Base-by-base conservation (phyloP, 2,888 invertebrate genomes). In the Lepidocyrtoides sp. region DNA sequence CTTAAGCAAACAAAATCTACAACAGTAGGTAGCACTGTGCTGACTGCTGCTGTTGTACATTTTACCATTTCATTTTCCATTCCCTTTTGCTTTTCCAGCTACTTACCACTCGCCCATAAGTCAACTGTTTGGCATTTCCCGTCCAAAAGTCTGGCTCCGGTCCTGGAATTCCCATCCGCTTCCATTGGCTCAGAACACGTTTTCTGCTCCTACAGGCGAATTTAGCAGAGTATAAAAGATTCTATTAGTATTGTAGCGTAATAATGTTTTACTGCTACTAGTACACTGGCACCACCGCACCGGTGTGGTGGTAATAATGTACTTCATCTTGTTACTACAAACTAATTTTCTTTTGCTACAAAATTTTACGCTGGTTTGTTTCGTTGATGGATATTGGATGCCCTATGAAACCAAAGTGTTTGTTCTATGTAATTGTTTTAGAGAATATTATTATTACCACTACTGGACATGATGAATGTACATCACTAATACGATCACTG, bases 141-240 rank as follows among this genome's bases (percentile, higher is more conserved):
- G 92, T 92, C 93, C 93, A 93, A 85, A 94, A 94, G 91, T 94
- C 92, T 32, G 94, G 94, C 72, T 91, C 89, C 7, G 93, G 94
- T 10, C 94, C 94, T 63, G 89, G 89, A 84, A 94, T 93, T 5
- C 93, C 93, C 91, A 93, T 87, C n/a, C 93, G 91, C 51, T 93
- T 92, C 94, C 94, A 94, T 89, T 93, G 92, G 79, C 77, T 90
- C n/a, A 93, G 60, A 23, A 92, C 93, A n/a, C 89, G 82, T 63
- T 93, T 94, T 88, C 93, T 89, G 84, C 94, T 94, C 93, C 94
- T 94, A 57, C 10, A 48, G 41, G 14, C 20, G n/a, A 14, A 26
- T 77, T 44, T 44, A 83, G 32, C 63, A 82, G 10, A n/a, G 29
- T 23, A 41, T 82, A 77, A 17, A 77, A 7, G 10, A 17, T 60